These are phyloP conservation scores for Leucoma salicis DNA, from an alignment of 2,888 invertebrate genomes.

Conservation along the genomic window DNA sequence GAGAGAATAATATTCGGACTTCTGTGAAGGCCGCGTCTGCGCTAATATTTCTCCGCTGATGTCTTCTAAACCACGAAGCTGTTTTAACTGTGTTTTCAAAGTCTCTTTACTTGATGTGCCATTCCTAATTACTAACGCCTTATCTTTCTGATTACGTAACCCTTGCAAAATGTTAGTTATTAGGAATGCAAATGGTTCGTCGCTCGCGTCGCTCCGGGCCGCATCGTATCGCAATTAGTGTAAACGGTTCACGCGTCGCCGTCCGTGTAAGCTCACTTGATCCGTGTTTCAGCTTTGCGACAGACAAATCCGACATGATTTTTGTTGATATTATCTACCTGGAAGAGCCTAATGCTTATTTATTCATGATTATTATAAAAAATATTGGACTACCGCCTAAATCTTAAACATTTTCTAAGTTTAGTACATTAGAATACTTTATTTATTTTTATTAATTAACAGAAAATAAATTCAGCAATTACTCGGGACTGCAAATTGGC, in stretches of 20 bases:
- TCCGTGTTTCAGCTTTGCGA: constrained; percentile 70
- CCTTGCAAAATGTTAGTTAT: constrained; percentile 31
- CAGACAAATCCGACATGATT: constrained; percentile 63
- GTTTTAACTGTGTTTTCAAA: no score
- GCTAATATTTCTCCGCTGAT: no score
- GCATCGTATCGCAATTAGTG: constrained; percentile 75
- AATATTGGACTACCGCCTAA: no score
- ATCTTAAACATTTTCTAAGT: neutral
- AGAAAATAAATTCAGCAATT: no score
- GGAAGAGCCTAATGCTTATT: constrained; percentile 16
- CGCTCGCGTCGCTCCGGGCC: constrained; percentile 28
- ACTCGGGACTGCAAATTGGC: no score
- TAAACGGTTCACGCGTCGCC: constrained; percentile 58
- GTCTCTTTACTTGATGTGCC: no score
- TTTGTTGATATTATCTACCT: constrained; percentile 30
- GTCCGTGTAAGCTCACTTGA: constrained; percentile 66
- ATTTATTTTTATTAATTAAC: no score
- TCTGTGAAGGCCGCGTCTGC: no score
- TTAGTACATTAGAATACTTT: no score
- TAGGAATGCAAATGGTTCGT: constrained; percentile 37
- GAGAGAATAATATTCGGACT: no score
- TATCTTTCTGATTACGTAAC: constrained; percentile 20
- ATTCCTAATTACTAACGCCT: neutral
- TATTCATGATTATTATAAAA: no score
- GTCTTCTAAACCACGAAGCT: no score